Percentiles rank a stretch among this genome's conserved stretches.
Evolutionary conservation across 2,113 vertebrate genomes (phyloP).

Genomic region (Podarcis muralis): DNA sequence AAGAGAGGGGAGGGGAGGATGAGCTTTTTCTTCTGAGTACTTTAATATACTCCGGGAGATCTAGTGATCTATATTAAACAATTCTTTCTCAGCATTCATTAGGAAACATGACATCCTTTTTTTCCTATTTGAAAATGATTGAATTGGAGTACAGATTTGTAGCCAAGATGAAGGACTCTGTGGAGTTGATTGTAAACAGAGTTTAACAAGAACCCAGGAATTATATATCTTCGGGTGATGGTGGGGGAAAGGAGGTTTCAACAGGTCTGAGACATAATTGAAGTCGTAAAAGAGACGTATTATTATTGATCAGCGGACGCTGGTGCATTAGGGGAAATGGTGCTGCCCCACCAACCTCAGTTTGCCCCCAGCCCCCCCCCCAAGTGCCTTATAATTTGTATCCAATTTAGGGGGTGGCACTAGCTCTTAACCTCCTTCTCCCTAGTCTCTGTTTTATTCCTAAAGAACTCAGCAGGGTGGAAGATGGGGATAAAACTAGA

Average conservation of each 20-base stretch:
- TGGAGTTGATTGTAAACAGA: background rate
- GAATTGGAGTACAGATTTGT: background rate
- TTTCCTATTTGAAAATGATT: conserved; percentile 1
- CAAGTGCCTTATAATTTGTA: too few species aligned
- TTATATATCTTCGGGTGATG: background rate
- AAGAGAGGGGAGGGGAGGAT: rapidly evolving
- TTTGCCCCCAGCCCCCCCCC: too few species aligned
- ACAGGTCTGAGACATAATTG: background rate
- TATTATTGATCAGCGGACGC: too few species aligned
- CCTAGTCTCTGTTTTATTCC: too few species aligned
- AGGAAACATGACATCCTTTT: conserved; percentile 1
- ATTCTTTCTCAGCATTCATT: conserved; percentile 49
- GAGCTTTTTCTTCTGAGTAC: conserved; percentile 29
- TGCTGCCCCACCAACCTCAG: too few species aligned
- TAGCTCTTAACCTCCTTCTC: too few species aligned
- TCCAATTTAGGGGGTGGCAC: too few species aligned
- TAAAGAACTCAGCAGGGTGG: too few species aligned
- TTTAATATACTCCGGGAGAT: conserved; percentile 42
- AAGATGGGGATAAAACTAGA: too few species aligned
- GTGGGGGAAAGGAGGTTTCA: background rate
- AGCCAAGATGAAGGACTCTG: background rate
- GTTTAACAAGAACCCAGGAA: background rate
- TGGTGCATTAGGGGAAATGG: too few species aligned
- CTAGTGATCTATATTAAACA: conserved; percentile 55
- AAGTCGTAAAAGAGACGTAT: too few species aligned